Evolutionary conservation across 1,140 invertebrate genomes (phyloP), one percentile per base, ranked within the genome.

Genomic region (Zaprionus inermis): DNA sequence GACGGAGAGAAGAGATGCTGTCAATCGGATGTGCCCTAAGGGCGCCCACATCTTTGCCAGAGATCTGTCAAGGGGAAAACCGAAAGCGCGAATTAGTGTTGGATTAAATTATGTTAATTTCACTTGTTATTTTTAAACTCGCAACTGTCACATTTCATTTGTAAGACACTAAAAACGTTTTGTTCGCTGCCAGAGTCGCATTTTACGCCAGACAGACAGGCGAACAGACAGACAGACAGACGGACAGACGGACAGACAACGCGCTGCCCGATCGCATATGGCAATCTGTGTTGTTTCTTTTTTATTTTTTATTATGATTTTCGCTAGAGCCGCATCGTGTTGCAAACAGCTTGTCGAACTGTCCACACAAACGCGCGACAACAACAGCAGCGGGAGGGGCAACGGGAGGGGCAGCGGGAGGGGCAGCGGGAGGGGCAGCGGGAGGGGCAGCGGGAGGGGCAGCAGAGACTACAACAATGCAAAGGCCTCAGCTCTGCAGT

Each of bases 321-420:
- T 78, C 18, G 71, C 80, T 88, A 78, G 75, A 58, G 79, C 79
- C 80, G 83, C 84, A 78, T 89, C 84, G 83, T 86, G 83, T 86
- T 86, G 84, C 84, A 85, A 84, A 86, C 81, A 88, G 84, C 84
- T 88, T 88, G 84, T 88, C 84, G 80, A 89, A 89, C 84, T 90
- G 84, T 89, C 84, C 78, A 90, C 81, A 83, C 84, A 89, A 78
- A 75, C 65, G 84, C 83, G 83, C 83, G 73, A 88, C 79, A 88
- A 79, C 76, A 73, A 80, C 56, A 71, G 58, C 75, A 55, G 5
- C 46, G n/a, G n/a, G n/a, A n/a, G n/a, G n/a, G n/a, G n/a, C n/a
- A n/a, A n/a, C n/a, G n/a, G n/a, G n/a, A n/a, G n/a, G n/a, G n/a
- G n/a, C n/a, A n/a, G n/a, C n/a, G n/a, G n/a, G n/a, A n/a, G n/a